These are phyloP conservation scores for Stylophora pistillata DNA, from an alignment of 64 coral and sea anemone genomes.

Conservation along the genomic window DNA sequence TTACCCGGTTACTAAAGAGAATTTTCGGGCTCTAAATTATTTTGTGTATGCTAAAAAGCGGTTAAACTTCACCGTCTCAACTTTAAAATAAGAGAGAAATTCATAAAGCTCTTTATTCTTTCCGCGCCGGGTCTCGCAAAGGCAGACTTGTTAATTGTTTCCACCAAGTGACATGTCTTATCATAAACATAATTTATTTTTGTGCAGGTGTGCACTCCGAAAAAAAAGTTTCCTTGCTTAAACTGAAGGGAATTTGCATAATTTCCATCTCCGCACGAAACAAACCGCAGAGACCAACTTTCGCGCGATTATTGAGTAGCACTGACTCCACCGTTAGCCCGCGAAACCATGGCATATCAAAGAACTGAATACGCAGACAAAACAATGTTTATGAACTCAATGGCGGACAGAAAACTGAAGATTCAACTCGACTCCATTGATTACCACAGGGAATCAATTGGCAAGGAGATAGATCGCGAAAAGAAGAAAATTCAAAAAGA, in stretches of 20 bases:
- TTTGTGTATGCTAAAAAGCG: background rate
- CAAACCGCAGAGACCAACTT: slow-evolving; percentile 19
- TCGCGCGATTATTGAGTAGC: background rate
- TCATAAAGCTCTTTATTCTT: background rate
- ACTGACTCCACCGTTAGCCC: background rate
- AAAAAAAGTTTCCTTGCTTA: slow-evolving; percentile 34
- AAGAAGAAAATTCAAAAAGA: slow-evolving; percentile 79
- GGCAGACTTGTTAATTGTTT: slow-evolving; percentile 20
- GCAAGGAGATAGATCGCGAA: slow-evolving; percentile 88
- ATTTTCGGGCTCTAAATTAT: slow-evolving; percentile 13
- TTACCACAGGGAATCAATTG: slow-evolving; percentile 68
- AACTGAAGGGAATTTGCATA: slow-evolving; percentile 42
- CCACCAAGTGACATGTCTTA: slow-evolving; percentile 41
- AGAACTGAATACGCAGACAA: slow-evolving; percentile 89
- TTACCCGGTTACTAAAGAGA: slow-evolving; percentile 24
- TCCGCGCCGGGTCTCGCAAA: background rate
- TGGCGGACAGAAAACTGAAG: slow-evolving; percentile 83
- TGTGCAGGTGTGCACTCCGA: slow-evolving; percentile 12
- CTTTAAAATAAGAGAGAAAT: background rate
- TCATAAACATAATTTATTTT: slow-evolving; percentile 41
- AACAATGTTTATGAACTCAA: slow-evolving; percentile 84
- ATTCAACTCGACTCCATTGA: slow-evolving; percentile 75
- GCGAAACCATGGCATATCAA: slow-evolving; percentile 76
- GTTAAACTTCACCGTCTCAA: slow-evolving; percentile 16
- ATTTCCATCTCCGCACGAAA: slow-evolving; percentile 4